phyloP scores from a whole-genome alignment of 2,113 vertebrate genomes.

The Nannobrachium achirus region DNA sequence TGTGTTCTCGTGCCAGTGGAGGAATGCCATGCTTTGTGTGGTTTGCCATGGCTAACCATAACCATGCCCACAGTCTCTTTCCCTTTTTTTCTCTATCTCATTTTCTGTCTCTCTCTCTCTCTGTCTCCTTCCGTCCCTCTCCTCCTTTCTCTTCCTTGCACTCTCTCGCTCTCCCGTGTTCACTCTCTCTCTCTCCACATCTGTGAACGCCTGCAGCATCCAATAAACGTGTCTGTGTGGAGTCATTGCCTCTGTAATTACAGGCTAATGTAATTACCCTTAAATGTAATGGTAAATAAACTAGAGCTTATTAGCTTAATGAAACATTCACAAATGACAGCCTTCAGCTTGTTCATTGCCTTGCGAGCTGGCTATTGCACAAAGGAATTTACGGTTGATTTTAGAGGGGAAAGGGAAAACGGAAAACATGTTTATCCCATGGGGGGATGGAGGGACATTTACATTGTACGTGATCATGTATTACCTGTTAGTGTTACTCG shows the following conservation, averaged over 20 bases:
- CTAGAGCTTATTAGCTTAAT: slow-evolving; percentile 49
- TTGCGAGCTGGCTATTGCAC: background rate
- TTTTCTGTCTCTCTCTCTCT: slow-evolving; percentile 2
- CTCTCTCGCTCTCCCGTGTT: slow-evolving; percentile 30
- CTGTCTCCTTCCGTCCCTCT: background rate
- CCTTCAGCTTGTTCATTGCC: slow-evolving; percentile 8
- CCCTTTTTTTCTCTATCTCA: background rate
- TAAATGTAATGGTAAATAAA: slow-evolving; percentile 46
- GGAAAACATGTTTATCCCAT: background rate
- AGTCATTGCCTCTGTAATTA: slow-evolving; percentile 61
- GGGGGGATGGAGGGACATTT: background rate
- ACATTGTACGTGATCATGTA: background rate
- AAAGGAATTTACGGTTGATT: background rate
- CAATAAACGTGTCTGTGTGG: slow-evolving; percentile 36
- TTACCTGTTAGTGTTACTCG: background rate
- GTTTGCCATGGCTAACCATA: slow-evolving; percentile 50
- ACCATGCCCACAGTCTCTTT: slow-evolving; percentile 26
- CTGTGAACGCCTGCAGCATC: slow-evolving; percentile 38
- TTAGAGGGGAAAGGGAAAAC: background rate
- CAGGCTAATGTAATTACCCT: slow-evolving; percentile 34
- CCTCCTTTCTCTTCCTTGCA: background rate
- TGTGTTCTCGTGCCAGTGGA: slow-evolving; percentile 43
- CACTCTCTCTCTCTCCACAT: slow-evolving; percentile 58
- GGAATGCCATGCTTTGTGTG: slow-evolving; percentile 34
- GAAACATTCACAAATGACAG: slow-evolving; percentile 52